Base-by-base conservation (phyloP, 2,888 invertebrate species). In the Sphaeridia pumilis region DNA sequence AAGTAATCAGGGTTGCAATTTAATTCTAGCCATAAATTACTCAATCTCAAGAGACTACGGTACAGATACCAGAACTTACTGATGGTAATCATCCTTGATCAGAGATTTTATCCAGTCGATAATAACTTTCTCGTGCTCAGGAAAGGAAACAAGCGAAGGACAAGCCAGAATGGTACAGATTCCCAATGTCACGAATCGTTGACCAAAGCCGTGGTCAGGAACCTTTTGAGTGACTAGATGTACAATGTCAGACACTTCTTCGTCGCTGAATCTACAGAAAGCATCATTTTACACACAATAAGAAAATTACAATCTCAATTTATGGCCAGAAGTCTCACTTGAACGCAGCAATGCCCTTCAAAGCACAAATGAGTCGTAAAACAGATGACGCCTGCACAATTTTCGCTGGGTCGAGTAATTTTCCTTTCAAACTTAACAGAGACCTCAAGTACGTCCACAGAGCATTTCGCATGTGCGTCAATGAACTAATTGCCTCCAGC, bases 81-180 rank as follows among this genome's bases (percentile, higher is more conserved):
- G 83, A 71, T 87, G 86, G 1, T 85, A 84, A 71, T 90, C 89
- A 70, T 89, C 89, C 64, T 82, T 81, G 0, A 89, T 88, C 1
- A 95, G 75, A 89, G 92, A 93, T 65, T 87, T 86, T 14, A 89
- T 82, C 93, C 93, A 94, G 69, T 90, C 87, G 52, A 92, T 82
- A 20, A 87, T 84, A 66, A 81, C 81, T 58, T 83, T 82, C 71
- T 95, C 95, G 66, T 88, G 82, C 57, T 84, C 83, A 36, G 78
- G 72, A 45, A 79, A 78, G 63, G 81, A 78, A 66, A 84, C 82
- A 21, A 95, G 72, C 2, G 88, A 87, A 1, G 94, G 92, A 69
- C 92, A 93, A 0, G 93, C 90, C 42, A 95, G 84, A 1, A 95
- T 77, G 85, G 93, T 90, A 68, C 93, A 93, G 2, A 95, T 77